Evolutionary conservation across 2,113 vertebrate species (phyloP), one percentile per base, ranked within the genome.

Genomic region (Eolophus roseicapilla): DNA sequence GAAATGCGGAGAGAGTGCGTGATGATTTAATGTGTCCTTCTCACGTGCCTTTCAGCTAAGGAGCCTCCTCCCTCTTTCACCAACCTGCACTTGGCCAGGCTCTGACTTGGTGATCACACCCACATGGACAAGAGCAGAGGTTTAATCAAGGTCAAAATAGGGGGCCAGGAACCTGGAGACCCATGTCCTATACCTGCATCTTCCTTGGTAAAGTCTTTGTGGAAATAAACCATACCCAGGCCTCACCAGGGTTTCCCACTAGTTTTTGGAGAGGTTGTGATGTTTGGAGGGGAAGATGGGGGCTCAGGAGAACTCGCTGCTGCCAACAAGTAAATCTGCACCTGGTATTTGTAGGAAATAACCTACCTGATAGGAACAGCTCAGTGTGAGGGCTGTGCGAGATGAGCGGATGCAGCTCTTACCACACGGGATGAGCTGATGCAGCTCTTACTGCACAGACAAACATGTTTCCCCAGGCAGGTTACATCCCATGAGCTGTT

Each of bases 11-110:
- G 78, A 70, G 64, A 67, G 86, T 7, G 33, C 74, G 82, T 55
- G 90, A 80, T 97, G 92, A 96, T 96, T 96, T 96, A 94, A 94
- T 86, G 90, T 75, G 92, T 95, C 92, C 92, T 96, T 96, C 93
- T 88, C 3, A 1, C 0, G 0, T 83, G 86, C 88, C 92, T 96
- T 96, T 90, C 82, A 88, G 71, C 88, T 65, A 55, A 71, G 65
- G 41, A 95, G 43, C 88, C 47, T 93, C 78, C 73, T 93, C 73
- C 76, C 64, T 94, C 47, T 67, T 49, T 57, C 49, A 31, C 8
- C 71, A 68, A 11, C 71, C 50, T 15, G 1, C 18, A 10, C 47
- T 71, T 8, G 0, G 68, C 39, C 3, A 6, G 29, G 80, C 65
- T 93, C n/a, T 4, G 24, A 31, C 70, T 92, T 9, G 4, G 25